Evolutionary conservation across 2,113 vertebrate genomes (phyloP).

Genomic region (Hydrochoerus hydrochaeris): DNA sequence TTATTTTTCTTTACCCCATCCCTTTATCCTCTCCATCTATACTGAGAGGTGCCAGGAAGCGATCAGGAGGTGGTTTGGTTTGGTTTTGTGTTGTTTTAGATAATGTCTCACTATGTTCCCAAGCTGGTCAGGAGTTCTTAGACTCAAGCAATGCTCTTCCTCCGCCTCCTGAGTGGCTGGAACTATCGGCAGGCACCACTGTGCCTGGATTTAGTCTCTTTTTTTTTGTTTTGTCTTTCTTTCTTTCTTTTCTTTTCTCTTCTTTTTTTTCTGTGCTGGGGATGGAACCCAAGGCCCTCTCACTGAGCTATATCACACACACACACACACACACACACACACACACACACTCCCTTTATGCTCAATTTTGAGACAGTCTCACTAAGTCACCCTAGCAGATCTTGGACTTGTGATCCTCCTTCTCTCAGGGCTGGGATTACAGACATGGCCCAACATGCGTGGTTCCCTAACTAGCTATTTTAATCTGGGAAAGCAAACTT

Average conservation of each 20-base stretch:
- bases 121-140: neutral
- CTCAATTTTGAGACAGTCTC: neutral
- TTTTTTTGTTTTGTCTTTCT: too few species aligned
- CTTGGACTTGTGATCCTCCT: neutral
- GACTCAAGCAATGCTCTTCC: neutral
- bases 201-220: neutral
- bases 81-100: neutral
- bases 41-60: neutral
- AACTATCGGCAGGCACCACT: neutral
- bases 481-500: neutral
- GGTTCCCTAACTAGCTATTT: neutral
- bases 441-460: neutral
- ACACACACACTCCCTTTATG: neutral
- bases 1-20: neutral
- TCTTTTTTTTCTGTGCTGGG: neutral
- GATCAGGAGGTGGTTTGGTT: neutral
- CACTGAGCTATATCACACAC: neutral
- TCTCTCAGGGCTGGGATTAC: neutral
- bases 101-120: neutral
- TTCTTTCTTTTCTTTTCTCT: too few species aligned
- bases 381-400: neutral
- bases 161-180: neutral
- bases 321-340: neutral
- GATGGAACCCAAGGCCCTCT: neutral
- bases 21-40: neutral